Conservation (phyloP, 2,797 vertebrate species). For the Notolepis coatsorum region DNA sequence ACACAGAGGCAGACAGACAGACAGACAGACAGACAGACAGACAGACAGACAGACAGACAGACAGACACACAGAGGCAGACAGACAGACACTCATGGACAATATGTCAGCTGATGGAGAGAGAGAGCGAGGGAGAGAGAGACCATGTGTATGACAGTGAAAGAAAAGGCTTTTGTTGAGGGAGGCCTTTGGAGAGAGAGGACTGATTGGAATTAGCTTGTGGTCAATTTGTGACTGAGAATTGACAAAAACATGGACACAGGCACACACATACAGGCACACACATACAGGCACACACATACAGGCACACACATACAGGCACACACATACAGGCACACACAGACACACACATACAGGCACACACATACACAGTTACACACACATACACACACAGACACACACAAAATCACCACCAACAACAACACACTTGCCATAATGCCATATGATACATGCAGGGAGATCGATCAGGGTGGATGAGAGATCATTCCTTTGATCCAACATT, state of each 20-base stretch:
- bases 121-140: constrained; percentile 39
- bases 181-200: constrained; percentile 59
- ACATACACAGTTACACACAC: no score
- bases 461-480: no score
- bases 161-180: constrained; percentile 67
- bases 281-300: neutral
- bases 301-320: neutral
- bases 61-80: neutral
- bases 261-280: neutral
- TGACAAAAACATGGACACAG: neutral
- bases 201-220: no score
- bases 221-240: constrained; percentile 39
- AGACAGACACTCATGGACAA: constrained; percentile 12
- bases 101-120: constrained; percentile 34
- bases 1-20: neutral
- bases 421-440: no score
- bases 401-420: no score
- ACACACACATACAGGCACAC: no score
- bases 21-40: neutral
- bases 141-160: constrained; percentile 65
- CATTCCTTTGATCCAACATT: no score
- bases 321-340: neutral
- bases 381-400: no score
- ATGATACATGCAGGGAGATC: no score
- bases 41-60: constrained; percentile 8